Conservation (phyloP, 2,113 vertebrate genomes). For the Nothocercus julius region DNA sequence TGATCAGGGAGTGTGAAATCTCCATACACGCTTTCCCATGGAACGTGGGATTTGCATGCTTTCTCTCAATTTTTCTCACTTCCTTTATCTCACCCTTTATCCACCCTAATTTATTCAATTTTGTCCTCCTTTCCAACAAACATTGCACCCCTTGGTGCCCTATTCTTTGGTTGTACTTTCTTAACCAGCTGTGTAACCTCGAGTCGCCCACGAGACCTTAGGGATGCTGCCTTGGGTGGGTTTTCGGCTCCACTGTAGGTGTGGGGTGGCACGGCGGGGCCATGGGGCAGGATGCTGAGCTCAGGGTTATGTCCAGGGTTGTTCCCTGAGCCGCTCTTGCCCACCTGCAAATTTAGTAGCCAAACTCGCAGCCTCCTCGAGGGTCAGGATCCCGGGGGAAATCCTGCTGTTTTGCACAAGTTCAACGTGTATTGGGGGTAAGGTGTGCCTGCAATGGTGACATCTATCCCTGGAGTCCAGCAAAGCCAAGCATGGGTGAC, state of each 20-base stretch:
- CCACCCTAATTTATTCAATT: neutral
- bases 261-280: accelerated
- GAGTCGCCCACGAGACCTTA: neutral
- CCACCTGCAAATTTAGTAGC: neutral
- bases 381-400: neutral
- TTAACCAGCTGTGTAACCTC: neutral
- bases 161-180: neutral
- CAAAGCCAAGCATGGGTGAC: neutral
- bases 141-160: neutral
- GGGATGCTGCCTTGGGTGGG: neutral
- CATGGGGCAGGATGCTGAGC: neutral
- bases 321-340: no score
- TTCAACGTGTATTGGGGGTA: neutral
- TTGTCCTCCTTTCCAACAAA: neutral
- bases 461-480: neutral
- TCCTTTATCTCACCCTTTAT: neutral
- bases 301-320: neutral
- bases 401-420: neutral
- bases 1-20: no score
- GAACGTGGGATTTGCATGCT: neutral
- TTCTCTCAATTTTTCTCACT: neutral
- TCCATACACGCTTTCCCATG: neutral
- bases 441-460: neutral
- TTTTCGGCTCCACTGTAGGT: accelerated
- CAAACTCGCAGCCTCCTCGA: neutral